A percentile compares a stretch with the other conserved stretches of the same genome.
These are phyloP conservation scores for Ptyas mucosa DNA, from an alignment of 2,113 vertebrate genomes.

Conservation along the genomic window DNA sequence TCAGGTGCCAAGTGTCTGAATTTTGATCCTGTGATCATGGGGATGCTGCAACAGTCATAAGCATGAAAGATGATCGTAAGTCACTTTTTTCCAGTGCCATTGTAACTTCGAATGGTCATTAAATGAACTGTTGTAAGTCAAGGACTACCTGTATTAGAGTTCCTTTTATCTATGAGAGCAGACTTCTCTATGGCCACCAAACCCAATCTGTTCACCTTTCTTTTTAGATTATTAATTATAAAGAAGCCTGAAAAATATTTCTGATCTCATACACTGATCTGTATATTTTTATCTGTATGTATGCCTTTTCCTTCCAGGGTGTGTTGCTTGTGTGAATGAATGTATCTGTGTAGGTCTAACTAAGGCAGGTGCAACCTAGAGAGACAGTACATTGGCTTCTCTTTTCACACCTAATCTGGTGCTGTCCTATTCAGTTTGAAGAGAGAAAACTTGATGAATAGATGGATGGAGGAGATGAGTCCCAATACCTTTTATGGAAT, in stretches of 20 bases:
- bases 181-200: not conserved
- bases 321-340: not conserved
- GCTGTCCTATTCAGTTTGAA: not conserved
- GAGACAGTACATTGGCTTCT: not conserved
- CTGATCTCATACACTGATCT: not conserved
- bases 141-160: not conserved
- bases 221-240: not conserved
- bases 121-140: no score
- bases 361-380: not conserved
- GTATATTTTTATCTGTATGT: not conserved
- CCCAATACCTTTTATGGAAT: not conserved
- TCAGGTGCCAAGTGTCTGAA: no score
- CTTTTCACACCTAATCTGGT: not conserved
- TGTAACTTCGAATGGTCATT: no score
- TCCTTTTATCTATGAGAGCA: not conserved
- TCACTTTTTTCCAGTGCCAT: no score
- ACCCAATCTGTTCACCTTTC: not conserved
- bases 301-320: not conserved
- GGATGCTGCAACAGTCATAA: no score
- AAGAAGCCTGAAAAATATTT: not conserved
- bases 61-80: no score
- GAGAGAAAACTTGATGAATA: not conserved
- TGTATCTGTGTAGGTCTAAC: not conserved
- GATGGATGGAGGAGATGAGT: not conserved
- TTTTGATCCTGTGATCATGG: no score